phyloP scores from a whole-genome alignment of 2,113 vertebrate genomes.

The Amia ocellicauda region DNA sequence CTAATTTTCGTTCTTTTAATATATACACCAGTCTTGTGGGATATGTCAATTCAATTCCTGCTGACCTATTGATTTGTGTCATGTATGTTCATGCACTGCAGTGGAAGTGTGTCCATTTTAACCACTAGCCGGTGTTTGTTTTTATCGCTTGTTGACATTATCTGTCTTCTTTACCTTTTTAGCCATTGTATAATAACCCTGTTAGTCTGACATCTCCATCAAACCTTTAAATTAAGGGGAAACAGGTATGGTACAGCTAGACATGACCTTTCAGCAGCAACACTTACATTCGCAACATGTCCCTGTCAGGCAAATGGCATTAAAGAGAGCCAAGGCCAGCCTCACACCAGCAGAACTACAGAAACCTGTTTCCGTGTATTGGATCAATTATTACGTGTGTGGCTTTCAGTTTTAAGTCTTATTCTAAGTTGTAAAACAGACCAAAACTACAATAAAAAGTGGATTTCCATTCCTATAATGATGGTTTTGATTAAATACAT shows the following conservation, averaged over 20 bases:
- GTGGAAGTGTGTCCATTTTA: conserved; percentile 23
- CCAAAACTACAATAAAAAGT: no score
- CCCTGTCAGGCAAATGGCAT: not conserved
- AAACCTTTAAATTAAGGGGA: no score
- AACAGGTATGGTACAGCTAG: conserved; percentile 1
- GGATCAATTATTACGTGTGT: no score
- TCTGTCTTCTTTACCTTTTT: conserved; percentile 16
- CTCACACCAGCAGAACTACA: no score
- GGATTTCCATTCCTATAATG: no score
- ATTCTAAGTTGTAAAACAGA: no score
- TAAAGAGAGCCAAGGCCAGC: no score
- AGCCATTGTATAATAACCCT: conserved; percentile 13
- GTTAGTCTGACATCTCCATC: not conserved
- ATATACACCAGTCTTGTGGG: no score
- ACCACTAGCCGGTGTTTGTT: conserved; percentile 20
- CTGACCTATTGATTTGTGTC: conserved; percentile 20
- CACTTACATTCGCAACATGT: not conserved
- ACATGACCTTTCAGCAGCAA: not conserved
- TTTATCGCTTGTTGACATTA: conserved; percentile 24
- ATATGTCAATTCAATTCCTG: conserved; percentile 34
- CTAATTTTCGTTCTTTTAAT: conserved; percentile 11
- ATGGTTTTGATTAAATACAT: no score
- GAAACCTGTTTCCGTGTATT: no score
- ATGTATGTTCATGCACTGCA: conserved; percentile 20
- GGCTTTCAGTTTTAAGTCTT: no score